phyloP scores from a whole-genome alignment of 2,888 invertebrate species.

The Drosophila fulvimacula region DNA sequence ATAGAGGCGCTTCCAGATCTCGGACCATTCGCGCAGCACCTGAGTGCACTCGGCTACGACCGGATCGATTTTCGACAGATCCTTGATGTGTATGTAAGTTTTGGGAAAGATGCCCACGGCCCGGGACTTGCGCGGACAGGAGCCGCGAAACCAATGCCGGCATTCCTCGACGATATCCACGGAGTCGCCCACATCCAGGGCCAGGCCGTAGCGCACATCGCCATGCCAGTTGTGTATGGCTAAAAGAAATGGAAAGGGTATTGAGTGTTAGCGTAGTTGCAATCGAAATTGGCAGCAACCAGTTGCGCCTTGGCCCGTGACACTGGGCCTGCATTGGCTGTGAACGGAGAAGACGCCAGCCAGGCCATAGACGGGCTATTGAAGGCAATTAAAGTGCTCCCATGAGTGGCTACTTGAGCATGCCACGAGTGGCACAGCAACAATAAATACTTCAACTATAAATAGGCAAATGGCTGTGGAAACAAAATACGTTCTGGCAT shows the following conservation, averaged over 20 bases:
- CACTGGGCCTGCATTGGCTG: constrained; percentile 47
- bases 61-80: constrained; percentile 94
- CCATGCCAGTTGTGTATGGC: constrained; percentile 96
- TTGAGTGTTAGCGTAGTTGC: constrained; percentile 1
- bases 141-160: constrained; percentile 93
- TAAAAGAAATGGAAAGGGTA: constrained; percentile 77
- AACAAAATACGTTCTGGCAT: constrained; percentile 55
- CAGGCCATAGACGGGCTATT: constrained; percentile 24
- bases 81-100: constrained; percentile 93
- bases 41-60: constrained; percentile 96
- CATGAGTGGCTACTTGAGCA: constrained; percentile 77
- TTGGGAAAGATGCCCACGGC: constrained; percentile 90
- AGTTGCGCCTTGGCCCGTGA: constrained; percentile 71
- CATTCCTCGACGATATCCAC: constrained; percentile 97
- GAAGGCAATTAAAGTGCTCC: constrained; percentile 72
- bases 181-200: constrained; percentile 95
- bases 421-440: constrained; percentile 74
- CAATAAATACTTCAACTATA: constrained; percentile 81
- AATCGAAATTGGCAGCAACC: constrained; percentile 44
- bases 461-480: constrained; percentile 77
- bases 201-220: constrained; percentile 91
- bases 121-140: constrained; percentile 91
- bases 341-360: constrained; percentile 17
- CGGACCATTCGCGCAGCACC: constrained; percentile 96
- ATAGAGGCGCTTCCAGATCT: constrained; percentile 96